Conservation (phyloP, 1,140 invertebrate genomes). For the Hermatobates lingyangjiaoensis region DNA sequence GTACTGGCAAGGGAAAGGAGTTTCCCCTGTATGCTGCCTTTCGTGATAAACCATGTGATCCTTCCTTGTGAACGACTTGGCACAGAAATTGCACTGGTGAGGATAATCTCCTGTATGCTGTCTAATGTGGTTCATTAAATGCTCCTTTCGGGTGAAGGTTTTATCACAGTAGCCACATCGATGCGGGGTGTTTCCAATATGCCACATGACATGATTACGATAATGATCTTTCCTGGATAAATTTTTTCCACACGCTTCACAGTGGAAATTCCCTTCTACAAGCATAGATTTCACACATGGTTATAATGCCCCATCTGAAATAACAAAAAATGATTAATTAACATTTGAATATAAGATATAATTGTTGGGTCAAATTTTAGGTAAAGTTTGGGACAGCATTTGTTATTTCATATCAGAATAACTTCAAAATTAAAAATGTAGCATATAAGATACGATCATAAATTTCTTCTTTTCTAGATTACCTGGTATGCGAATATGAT, state of each 20-base stretch:
- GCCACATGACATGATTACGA: constrained; percentile 50
- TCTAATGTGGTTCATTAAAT: constrained; percentile 54
- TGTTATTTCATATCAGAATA: no score
- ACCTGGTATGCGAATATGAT: no score
- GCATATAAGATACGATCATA: no score
- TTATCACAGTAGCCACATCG: constrained; percentile 61
- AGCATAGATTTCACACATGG: no score
- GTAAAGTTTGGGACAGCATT: no score
- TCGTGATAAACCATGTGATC: constrained; percentile 67
- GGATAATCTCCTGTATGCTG: constrained; percentile 67
- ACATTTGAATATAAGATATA: no score
- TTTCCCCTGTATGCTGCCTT: constrained; percentile 62
- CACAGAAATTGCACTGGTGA: constrained; percentile 66
- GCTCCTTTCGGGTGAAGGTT: constrained; percentile 62
- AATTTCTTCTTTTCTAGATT: no score
- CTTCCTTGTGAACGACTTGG: constrained; percentile 64
- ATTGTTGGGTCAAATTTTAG: no score
- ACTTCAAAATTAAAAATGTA: no score
- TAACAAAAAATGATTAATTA: no score
- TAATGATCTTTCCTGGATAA: constrained; percentile 67
- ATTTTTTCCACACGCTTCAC: constrained; percentile 57
- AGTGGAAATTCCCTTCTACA: no score
- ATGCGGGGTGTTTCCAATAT: constrained; percentile 66
- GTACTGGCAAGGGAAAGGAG: constrained; percentile 57
- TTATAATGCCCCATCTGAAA: no score